A percentile compares a stretch with the other conserved stretches of the same genome.
phyloP scores from a whole-genome alignment of 2,797 vertebrate species.

The Semotilus atromaculatus region DNA sequence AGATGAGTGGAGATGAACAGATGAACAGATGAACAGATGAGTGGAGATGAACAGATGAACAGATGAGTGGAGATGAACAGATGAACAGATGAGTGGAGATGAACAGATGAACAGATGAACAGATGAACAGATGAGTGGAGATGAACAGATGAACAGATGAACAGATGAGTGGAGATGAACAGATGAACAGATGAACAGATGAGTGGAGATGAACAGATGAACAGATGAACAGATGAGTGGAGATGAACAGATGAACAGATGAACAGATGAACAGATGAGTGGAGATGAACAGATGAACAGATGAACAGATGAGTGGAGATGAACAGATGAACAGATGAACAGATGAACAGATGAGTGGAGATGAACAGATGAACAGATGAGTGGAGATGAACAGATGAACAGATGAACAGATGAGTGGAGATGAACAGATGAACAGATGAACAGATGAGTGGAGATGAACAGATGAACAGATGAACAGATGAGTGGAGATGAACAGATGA shows the following conservation, averaged over 20 bases:
- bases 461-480: not conserved
- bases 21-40: not conserved
- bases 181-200: not conserved
- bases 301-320: not conserved
- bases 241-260: too few species aligned
- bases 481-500: not conserved
- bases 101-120: too few species aligned
- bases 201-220: not conserved
- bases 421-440: not conserved
- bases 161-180: not conserved
- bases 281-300: not conserved
- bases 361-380: not conserved
- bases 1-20: not conserved
- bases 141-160: not conserved
- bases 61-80: not conserved
- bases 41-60: not conserved
- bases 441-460: not conserved
- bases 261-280: not conserved
- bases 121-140: not conserved
- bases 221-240: not conserved
- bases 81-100: not conserved
- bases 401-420: not conserved
- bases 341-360: not conserved
- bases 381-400: not conserved
- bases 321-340: too few species aligned